Base-by-base conservation (phyloP, 2,888 invertebrate species). In the Agriopis leucophaearia region DNA sequence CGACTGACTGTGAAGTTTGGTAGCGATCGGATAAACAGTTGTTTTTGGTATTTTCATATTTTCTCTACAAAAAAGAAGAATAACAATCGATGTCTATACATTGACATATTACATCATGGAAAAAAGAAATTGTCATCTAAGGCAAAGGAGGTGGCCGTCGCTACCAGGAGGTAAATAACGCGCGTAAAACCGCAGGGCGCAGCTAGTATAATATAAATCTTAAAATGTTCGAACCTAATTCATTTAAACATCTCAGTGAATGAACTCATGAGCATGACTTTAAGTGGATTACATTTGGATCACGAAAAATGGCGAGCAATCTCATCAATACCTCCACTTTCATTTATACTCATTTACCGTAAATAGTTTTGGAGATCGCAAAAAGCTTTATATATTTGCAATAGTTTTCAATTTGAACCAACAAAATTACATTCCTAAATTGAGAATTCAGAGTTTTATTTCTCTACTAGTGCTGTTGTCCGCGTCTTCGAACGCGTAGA, bases 271-370 rank as follows among this genome's bases (percentile, higher is more conserved):
- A 50, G 40, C 18, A 40, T 10, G 27, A 50, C 9, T 50, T 40
- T 59, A 50, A 59, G 59, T 59, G 50, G 59, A 59, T 59, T 59
- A 59, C 59, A 50, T 59, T 42, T 59, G 40, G 27, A 59, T 50
- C 50, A 42, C 18, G 50, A 59, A 50, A 50, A 48, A 59, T 50
- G 48, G 48, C 18, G 42, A 18, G 59, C 50, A 59, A 59, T 59
- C 59, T 42, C 50, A 50, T 59, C 50, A 59, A 59, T 51, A 18
- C 59, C 15, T 27, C 27, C 48, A 59, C 48, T 59, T 59, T 59
- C 38, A 59, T 59, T 42, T 50, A 50, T 55, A 61, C 50, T 48
- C 48, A 59, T 59, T 59, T 48, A 48, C 15, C 60, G 60, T 50
- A 55, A 54, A 55, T 42, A 13, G 55, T 36, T 9, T 35, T 42